Conservation (phyloP, 1,140 invertebrate genomes). For the Ostrea denselamellosa region DNA sequence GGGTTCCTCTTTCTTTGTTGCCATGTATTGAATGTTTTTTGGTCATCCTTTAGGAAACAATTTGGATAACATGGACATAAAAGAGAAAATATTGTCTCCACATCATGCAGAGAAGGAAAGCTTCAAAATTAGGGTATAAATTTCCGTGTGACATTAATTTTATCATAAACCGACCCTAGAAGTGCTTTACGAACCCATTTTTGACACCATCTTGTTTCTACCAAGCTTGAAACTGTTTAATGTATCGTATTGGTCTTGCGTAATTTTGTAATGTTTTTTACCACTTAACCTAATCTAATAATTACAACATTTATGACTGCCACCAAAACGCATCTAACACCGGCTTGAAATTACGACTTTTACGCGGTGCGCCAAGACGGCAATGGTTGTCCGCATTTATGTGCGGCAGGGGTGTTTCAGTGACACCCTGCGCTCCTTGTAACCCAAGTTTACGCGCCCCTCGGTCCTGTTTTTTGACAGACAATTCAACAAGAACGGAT, state of each 20-base stretch:
- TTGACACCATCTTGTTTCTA: conserved; percentile 26
- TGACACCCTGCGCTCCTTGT: conserved; percentile 46
- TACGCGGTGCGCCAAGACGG: conserved; percentile 50
- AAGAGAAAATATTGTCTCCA: conserved; percentile 3
- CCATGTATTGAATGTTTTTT: neutral
- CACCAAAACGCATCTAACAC: conserved; percentile 54
- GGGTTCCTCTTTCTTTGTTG: neutral
- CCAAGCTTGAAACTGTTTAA: conserved; percentile 36
- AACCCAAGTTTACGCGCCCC: conserved; percentile 50
- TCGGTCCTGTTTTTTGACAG: conserved; percentile 45
- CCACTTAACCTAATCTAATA: conserved; percentile 48
- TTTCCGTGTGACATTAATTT: conserved; percentile 40
- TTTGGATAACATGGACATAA: conserved; percentile 14
- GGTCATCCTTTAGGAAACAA: conserved; percentile 5
- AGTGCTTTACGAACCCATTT: conserved; percentile 45
- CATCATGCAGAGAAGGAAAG: conserved; percentile 9
- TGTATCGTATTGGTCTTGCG: conserved; percentile 40
- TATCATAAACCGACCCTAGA: conserved; percentile 43
- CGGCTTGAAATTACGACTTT: conserved; percentile 36
- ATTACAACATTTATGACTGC: conserved; percentile 44
- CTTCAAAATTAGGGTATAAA: conserved; percentile 40
- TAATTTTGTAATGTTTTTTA: conserved; percentile 44
- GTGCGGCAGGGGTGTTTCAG: conserved; percentile 42
- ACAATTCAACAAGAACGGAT: conserved; percentile 54
- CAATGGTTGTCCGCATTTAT: conserved; percentile 48